Evolutionary conservation across 2,888 invertebrate genomes (phyloP), one percentile per base, ranked within the genome.

Genomic region (Spodoptera littoralis): DNA sequence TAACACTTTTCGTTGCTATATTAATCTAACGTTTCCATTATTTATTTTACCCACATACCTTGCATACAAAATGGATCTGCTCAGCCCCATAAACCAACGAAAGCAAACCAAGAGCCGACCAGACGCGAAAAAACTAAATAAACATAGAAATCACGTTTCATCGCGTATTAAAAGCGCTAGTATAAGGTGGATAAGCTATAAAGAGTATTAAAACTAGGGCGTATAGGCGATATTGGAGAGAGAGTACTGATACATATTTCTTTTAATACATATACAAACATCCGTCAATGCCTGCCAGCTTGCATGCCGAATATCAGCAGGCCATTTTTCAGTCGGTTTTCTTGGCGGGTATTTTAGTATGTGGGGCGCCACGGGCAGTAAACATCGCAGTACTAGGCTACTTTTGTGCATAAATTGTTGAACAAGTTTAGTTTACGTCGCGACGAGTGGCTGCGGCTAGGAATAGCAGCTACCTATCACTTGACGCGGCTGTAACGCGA

Each of bases 251-350:
- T 80, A 84, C 80, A 87, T 84, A 81, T 83, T 84, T 86, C 83
- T 84, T 76, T 84, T 81, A 83, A 86, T 84, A 82, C 83, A 83
- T 83, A 85, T 73, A 86, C 85, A 91, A 90, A 88, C 89, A 90
- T 85, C 84, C 83, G 84, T 83, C 84, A 81, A 73, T 68, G 75
- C 65, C 70, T 73, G 70, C 36, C 36, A 36, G 84, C 75, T 77
- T 90, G 92, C 85, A 83, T 80, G 83, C 84, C 70, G 83, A 77
- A 77, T 89, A 91, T 91, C 90, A 88, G 78, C 92, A 90, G 88
- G 82, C 80, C 85, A 89, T 91, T 92, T 91, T 91, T 91, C 87
- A 88, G 83, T 68, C 83, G 83, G 81, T 86, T 87, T 83, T 84
- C 83, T 77, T 81, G 77, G 80, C 83, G 87, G 72, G 72, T 92